Base-by-base conservation (phyloP, 2,797 vertebrate species). In the Gallinago solitaria region DNA sequence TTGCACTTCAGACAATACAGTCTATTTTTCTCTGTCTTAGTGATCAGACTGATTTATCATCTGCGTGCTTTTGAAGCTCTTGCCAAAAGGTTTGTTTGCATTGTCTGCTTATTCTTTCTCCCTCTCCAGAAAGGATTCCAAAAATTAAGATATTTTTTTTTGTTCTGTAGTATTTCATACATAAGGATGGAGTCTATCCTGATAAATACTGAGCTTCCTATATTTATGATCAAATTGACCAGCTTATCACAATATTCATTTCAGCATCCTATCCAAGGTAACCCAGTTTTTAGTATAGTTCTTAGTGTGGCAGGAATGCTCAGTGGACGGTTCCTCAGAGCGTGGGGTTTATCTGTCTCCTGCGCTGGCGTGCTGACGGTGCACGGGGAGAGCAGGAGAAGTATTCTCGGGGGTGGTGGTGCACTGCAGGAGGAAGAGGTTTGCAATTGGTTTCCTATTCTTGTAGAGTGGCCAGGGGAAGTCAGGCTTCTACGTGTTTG, bases 61-160 rank as follows among this genome's bases (percentile, higher is more conserved):
- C 50, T 81, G 24, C 8, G 10, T 89, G 14, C 51, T 95, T 63
- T 89, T 89, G 25, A 91, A 83, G 48, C 60, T 87, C 33, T 89
- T 91, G 81, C 53, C 63, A 78, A 71, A 71, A 73, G 18, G 9
- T 61, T 88, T 81, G 35, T 81, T 92, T 76, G 32, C 12, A 6
- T 68, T 88, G 61, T 90, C 23, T 93, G 28, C 19, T 90, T 78
- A 23, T 74, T 91, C 74, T 59, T 92, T 71, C 16, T 78, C 7
- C 27, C 5, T 3, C 48, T 80, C 47, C 59, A 60, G 76, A 85
- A 95, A 67, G 6, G 0, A 53, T 90, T 69, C 47, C 1, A 3
- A 50, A 76, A 87, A 25, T 16, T 10, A 85, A 33, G 32, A 3
- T 68, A 6, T 53, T 77, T 90, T 53, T 77, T 90, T 71, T 69